Evolutionary conservation across 2,888 invertebrate genomes (phyloP), one percentile per base, ranked within the genome.

Genomic region (Oligia latruncula): DNA sequence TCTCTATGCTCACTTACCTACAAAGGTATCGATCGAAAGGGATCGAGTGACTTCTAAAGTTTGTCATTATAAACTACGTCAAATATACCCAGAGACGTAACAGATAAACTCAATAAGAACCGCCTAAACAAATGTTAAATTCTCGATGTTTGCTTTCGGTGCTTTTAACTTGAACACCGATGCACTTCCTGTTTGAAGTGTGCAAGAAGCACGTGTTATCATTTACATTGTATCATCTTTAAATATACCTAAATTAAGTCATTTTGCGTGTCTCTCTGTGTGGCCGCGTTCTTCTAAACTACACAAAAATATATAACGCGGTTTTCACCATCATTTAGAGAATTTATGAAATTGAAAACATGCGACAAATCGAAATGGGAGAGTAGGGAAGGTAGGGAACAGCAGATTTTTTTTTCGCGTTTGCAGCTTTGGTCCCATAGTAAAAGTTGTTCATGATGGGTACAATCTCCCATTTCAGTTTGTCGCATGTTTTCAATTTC

Each of bases 61-160:
- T 8, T 35, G 40, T 40, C 23, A 40, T 40, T 40, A 6, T 40
- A 40, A 5, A 40, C 40, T 20, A 17, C 35, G 8, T 35, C 2
- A n/a, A 40, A 72, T 43, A 55, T 43, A 17, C 2, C 9, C 2
- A 62, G 76, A 81, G 65, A 77, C 62, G 35, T 70, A 68, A 71
- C 40, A 71, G 35, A 64, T 55, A 35, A 13, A 15, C 52, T 55
- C 46, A 46, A 40, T 74, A 40, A 58, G 49, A 29, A 58, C 67
- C 40, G 55, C 72, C 74, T 79, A 84, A 78, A 76, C 64, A 79
- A 87, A 84, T 86, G 71, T 75, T 55, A 71, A 66, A 74, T 46
- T 55, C 49, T 60, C 40, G 65, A 79, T 66, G 52, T 85, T 82
- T 87, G 43, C 62, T 68, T 15, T 43, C 67, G 73, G n/a, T 35